These are phyloP conservation scores for Malachius bipustulatus DNA, from an alignment of 2,888 invertebrate genomes.

Conservation along the genomic window DNA sequence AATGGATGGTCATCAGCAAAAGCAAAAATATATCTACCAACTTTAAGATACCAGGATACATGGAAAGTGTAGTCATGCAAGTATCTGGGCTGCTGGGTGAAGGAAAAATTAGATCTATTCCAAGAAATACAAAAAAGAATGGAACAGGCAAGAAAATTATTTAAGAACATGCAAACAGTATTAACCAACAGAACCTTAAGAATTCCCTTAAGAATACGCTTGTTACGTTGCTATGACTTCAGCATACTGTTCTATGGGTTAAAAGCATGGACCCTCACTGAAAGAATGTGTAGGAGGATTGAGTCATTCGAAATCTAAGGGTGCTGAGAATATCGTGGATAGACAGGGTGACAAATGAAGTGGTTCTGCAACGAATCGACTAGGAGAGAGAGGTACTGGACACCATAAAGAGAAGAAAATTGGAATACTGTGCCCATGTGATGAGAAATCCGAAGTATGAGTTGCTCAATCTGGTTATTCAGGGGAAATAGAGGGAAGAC, in stretches of 20 bases:
- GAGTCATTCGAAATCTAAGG: background rate
- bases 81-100: no score
- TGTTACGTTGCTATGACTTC: slow-evolving; percentile 2
- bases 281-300: slow-evolving; percentile 3
- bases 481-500: slow-evolving; percentile 2
- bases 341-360: slow-evolving; percentile 2
- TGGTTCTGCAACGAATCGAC: background rate
- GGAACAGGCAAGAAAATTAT: slow-evolving; percentile 1
- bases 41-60: no score
- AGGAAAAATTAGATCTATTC: no score
- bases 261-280: slow-evolving; percentile 2
- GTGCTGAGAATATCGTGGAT: background rate
- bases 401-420: slow-evolving; percentile 3
- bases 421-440: background rate
- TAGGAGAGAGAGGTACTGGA: slow-evolving; percentile 1
- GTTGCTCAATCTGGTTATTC: background rate
- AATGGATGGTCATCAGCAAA: no score
- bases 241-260: slow-evolving; percentile 2
- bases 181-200: slow-evolving; percentile 3
- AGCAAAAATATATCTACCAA: no score
- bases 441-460: slow-evolving; percentile 3
- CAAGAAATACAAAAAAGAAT: background rate
- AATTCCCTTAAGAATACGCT: slow-evolving; percentile 3
- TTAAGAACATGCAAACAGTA: slow-evolving; percentile 3
- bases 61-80: no score